phyloP scores from a whole-genome alignment of 2,888 invertebrate species.

The Eupithecia vulgata region DNA sequence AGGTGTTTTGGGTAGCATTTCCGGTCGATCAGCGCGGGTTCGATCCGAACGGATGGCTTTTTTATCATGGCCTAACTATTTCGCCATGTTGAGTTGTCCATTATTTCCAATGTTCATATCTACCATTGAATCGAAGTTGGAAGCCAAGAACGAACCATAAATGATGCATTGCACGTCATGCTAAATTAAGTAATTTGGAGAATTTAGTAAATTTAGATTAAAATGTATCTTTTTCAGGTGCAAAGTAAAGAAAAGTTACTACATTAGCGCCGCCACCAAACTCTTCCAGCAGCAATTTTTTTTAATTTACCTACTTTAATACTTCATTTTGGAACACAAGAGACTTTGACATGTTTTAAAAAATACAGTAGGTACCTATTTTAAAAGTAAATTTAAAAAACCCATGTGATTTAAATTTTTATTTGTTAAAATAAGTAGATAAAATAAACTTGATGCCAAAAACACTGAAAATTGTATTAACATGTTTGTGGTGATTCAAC shows the following conservation, averaged over 20 bases:
- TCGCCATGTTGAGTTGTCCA: too few relatives aligned
- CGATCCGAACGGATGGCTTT: too few relatives aligned
- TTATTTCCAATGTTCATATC: too few relatives aligned
- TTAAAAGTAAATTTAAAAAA: conserved; percentile 39
- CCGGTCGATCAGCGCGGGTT: too few relatives aligned
- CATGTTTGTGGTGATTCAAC: conserved; percentile 73
- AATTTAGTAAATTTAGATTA: neutral
- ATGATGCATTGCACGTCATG: neutral
- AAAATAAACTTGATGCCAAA: conserved; percentile 82
- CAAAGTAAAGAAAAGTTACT: neutral
- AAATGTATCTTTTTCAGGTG: neutral
- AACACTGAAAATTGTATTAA: conserved; percentile 79
- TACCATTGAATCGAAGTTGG: too few relatives aligned
- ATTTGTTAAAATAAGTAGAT: conserved; percentile 83
- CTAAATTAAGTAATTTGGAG: neutral
- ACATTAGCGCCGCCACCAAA: neutral
- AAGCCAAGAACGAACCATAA: neutral
- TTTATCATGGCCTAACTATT: too few relatives aligned
- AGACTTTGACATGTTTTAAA: neutral
- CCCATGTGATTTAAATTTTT: conserved; percentile 72
- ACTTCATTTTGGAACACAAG: neutral
- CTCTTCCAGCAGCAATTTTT: neutral
- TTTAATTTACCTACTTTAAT: too few relatives aligned
- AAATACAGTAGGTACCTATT: conserved; percentile 20
- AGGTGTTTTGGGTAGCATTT: too few relatives aligned